Evolutionary conservation across 2,797 vertebrate genomes (phyloP).

Genomic region (Rhynchonycteris naso): DNA sequence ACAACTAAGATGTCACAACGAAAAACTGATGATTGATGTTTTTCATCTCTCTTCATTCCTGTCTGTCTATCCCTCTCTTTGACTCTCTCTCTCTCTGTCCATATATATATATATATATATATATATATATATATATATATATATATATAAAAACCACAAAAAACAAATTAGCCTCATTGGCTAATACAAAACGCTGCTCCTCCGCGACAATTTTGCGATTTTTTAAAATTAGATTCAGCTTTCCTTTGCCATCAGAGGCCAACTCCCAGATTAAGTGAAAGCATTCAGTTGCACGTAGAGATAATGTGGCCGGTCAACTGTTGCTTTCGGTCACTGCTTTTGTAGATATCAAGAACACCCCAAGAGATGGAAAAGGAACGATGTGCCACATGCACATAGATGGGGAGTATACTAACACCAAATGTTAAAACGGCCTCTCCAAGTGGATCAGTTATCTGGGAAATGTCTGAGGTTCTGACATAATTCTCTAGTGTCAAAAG

Average conservation of each 20-base stretch:
- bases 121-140: no score
- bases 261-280: slow-evolving; percentile 9
- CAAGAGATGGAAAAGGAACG: background rate
- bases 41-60: no score
- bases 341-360: background rate
- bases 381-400: background rate
- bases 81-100: no score
- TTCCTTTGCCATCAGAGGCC: slow-evolving; percentile 36
- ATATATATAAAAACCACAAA: no score
- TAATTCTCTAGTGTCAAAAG: background rate
- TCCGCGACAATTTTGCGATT: slow-evolving; percentile 41
- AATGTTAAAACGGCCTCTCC: background rate
- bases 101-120: no score
- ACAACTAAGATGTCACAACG: no score
- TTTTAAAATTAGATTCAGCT: slow-evolving; percentile 25
- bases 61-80: no score
- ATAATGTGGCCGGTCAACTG: background rate
- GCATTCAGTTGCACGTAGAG: background rate
- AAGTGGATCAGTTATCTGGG: background rate
- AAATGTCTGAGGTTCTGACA: background rate
- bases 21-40: no score
- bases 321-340: background rate
- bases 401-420: background rate
- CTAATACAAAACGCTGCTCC: slow-evolving; percentile 61
- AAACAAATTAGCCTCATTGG: slow-evolving; percentile 77